Conservation (phyloP, 1,140 invertebrate genomes). For the Polypedilum pembai region DNA sequence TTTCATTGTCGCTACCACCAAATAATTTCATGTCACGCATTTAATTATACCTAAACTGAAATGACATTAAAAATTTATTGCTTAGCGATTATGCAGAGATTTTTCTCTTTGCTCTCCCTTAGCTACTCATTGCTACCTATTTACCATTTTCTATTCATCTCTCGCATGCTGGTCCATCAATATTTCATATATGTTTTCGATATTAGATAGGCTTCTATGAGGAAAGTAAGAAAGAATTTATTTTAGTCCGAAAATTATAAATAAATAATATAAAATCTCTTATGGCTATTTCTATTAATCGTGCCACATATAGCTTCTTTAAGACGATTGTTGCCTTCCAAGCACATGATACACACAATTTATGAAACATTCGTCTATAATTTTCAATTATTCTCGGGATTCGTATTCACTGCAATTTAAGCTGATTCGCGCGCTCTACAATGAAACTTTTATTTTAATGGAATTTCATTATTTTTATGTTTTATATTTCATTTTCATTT, state of each 20-base stretch:
- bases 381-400: not conserved
- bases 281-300: not conserved
- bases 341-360: not conserved
- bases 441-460: not conserved
- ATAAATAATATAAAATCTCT: not conserved
- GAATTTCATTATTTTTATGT: constrained; percentile 7
- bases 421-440: not conserved
- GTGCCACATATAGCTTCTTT: not conserved
- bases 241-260: not conserved
- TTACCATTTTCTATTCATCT: not conserved
- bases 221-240: not conserved
- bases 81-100: not conserved
- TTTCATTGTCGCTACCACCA: no score
- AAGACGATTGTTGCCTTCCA: not conserved
- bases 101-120: not conserved
- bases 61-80: no score
- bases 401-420: not conserved
- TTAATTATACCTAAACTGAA: no score
- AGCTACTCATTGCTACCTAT: not conserved
- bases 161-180: not conserved
- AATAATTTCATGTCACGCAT: no score
- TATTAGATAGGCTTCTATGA: no score
- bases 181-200: not conserved
- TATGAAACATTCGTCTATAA: not conserved
- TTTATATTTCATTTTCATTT: not conserved